Conservation (phyloP, 2,113 vertebrate genomes). For the Mohoua ochrocephala region DNA sequence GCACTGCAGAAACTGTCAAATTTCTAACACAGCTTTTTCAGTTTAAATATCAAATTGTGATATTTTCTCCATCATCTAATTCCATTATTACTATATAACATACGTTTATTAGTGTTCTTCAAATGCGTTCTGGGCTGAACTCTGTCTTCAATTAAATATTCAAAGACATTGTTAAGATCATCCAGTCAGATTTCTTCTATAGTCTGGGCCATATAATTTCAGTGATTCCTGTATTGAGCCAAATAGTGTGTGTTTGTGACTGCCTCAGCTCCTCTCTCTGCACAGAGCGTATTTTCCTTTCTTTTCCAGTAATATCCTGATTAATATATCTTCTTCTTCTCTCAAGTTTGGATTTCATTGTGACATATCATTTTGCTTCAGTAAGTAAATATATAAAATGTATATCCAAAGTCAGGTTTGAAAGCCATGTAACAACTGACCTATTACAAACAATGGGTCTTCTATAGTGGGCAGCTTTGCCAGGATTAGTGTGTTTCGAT, state of each 20-base stretch:
- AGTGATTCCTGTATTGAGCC: background rate
- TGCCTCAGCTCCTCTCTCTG: background rate
- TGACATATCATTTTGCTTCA: conserved; percentile 56
- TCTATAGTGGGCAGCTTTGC: conserved; percentile 36
- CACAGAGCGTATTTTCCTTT: background rate
- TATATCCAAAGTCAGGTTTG: conserved; percentile 43
- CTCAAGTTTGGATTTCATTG: conserved; percentile 47
- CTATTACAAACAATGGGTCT: conserved; percentile 60
- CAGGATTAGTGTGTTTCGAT: conserved; percentile 59
- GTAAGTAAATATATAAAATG: conserved; percentile 60
- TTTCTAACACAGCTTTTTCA: background rate
- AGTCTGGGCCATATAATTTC: background rate
- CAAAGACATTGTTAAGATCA: background rate
- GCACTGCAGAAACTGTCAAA: background rate
- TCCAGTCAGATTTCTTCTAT: background rate
- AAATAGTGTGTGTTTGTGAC: background rate
- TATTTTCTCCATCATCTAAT: background rate
- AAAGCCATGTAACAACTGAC: conserved; percentile 61
- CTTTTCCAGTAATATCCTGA: conserved; percentile 17
- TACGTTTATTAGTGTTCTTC: background rate
- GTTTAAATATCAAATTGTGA: background rate
- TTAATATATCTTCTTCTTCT: conserved; percentile 35
- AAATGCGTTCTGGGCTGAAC: background rate
- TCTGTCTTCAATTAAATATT: background rate
- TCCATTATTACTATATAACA: background rate